Evolutionary conservation across 2,888 invertebrate genomes (phyloP).

Genomic region (Tachina lurida): DNA sequence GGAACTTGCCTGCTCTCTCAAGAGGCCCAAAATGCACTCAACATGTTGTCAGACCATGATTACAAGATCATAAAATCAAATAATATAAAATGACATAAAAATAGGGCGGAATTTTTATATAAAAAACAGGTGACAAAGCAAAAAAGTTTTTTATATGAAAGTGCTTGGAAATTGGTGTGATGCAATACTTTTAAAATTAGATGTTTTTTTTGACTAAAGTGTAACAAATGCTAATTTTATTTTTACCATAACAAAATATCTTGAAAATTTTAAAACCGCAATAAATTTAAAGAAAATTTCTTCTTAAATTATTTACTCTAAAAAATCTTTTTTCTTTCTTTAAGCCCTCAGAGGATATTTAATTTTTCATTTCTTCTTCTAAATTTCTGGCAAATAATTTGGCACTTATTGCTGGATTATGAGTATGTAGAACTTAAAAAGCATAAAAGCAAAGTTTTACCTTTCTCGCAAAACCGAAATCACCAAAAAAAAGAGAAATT

Average conservation of each 20-base stretch:
- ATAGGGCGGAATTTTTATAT: not conserved
- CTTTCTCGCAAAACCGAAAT: slow-evolving; percentile 51
- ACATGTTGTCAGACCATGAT: slow-evolving; percentile 55
- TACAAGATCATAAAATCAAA: slow-evolving; percentile 58
- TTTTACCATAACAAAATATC: not conserved
- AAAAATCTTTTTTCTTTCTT: slow-evolving; percentile 1
- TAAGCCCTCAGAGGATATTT: slow-evolving; percentile 32
- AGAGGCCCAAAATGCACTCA: slow-evolving; percentile 63
- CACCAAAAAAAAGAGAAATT: slow-evolving; percentile 2
- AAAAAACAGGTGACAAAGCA: slow-evolving; percentile 69
- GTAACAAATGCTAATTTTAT: not conserved
- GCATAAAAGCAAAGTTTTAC: slow-evolving; percentile 44
- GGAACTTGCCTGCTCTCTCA: not conserved
- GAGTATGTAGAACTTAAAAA: slow-evolving; percentile 28
- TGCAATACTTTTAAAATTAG: not conserved
- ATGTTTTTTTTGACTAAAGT: not conserved
- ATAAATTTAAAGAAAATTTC: not conserved
- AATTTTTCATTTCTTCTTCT: slow-evolving; percentile 26
- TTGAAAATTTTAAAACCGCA: not conserved
- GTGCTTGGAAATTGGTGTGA: slow-evolving; percentile 30
- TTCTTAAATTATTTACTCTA: slow-evolving; percentile 17
- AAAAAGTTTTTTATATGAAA: slow-evolving; percentile 54
- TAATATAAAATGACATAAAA: slow-evolving; percentile 21
- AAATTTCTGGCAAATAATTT: slow-evolving; percentile 68
- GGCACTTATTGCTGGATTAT: slow-evolving; percentile 68